Base-by-base conservation (phyloP, 2,113 vertebrate genomes). In the Oreochromis tanganicae region DNA sequence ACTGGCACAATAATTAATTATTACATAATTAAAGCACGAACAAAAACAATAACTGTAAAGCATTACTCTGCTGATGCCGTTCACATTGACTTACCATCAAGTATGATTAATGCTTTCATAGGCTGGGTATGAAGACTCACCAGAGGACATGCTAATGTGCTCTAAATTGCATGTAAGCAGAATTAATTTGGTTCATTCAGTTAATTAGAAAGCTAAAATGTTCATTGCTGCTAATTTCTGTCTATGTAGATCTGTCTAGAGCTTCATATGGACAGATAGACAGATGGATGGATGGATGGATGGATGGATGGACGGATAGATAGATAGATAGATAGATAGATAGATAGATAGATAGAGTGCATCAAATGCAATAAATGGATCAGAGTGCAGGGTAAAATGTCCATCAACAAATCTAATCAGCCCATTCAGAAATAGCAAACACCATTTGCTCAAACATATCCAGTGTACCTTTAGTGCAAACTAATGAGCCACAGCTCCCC, bases 11-110 rank as follows among this genome's bases (percentile, higher is more conserved):
- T 89, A 36, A 78, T 89, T 32, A 41, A n/a, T 89, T 91, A 85
- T 50, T 50, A 52, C 14, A 52, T 81, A 93, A 89, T 85, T 80
- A 84, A 19, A 89, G 54, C 88, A 93, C 29, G 50, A 80, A 84
- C 55, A 85, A 41, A 75, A 79, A 68, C 83, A 91, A 61, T 56
- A 57, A 7, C 34, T 32, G 9, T 17, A 59, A 84, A 91, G 36
- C 36, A 54, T 71, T 10, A 38, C 38, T 36, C n/a, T 83, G 9
- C 21, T 80, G 86, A 73, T 24, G 13, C 27, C 21, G 21, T 11
- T 36, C 24, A 11, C 5, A 3, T 9, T 55, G 21, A 55, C 13
- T 34, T 79, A 4, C 3, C n/a, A 5, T 85, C 8, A 78, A 56
- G 32, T 50, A 55, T 83, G 43, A 82, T 83, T 73, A 66, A 86